Evolutionary conservation across 2,888 invertebrate genomes (phyloP).

Genomic region (Conops quadrifasciatus): DNA sequence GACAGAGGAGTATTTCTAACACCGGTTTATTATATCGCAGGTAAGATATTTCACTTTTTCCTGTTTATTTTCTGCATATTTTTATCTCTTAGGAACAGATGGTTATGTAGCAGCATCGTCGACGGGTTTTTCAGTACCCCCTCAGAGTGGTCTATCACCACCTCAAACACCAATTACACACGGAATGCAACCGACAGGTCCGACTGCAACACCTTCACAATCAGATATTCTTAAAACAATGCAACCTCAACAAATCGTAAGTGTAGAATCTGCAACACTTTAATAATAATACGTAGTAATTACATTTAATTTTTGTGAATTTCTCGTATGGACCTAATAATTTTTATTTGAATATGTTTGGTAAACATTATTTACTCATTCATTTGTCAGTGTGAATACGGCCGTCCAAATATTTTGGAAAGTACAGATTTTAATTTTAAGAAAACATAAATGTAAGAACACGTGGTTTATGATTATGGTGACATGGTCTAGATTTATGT

Average conservation of each 20-base stretch:
- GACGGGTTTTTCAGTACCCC: conserved; percentile 56
- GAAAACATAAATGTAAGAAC: neutral
- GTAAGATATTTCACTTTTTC: conserved; percentile 15
- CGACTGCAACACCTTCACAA: conserved; percentile 52
- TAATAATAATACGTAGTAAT: neutral
- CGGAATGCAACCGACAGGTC: conserved; percentile 59
- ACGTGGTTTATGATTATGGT: neutral
- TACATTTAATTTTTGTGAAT: neutral
- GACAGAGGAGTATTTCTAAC: conserved; percentile 37
- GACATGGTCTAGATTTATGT: neutral
- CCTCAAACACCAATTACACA: conserved; percentile 57
- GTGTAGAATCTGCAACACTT: conserved; percentile 35
- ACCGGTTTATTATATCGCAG: conserved; percentile 41
- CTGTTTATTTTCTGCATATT: neutral
- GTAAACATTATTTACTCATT: neutral
- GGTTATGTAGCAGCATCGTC: conserved; percentile 65
- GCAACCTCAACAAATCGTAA: conserved; percentile 63
- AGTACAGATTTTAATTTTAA: no score
- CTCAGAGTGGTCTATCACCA: conserved; percentile 53
- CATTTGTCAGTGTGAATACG: neutral
- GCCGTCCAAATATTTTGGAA: neutral
- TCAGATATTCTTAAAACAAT: conserved; percentile 58
- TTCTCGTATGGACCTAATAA: neutral
- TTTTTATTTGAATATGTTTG: conserved; percentile 1
- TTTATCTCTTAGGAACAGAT: conserved; percentile 52